These are phyloP conservation scores for Ips nitidus DNA, from an alignment of 1,140 invertebrate genomes.

Conservation along the genomic window DNA sequence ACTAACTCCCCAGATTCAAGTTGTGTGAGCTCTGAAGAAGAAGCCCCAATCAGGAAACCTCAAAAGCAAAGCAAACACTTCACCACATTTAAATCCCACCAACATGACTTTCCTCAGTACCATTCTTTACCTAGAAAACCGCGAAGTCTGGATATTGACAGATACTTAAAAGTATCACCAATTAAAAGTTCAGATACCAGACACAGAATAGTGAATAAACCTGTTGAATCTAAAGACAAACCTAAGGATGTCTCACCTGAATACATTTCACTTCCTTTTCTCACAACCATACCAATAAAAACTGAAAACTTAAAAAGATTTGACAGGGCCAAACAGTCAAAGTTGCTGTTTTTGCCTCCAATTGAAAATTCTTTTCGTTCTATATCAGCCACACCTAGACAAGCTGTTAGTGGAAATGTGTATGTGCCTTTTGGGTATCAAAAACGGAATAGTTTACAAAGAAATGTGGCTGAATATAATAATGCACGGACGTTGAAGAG, in stretches of 20 bases:
- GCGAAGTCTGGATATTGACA: constrained; percentile 31
- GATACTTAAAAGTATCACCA: constrained; percentile 29
- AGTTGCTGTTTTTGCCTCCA: constrained; percentile 38
- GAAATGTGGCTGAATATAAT: background rate
- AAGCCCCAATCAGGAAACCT: constrained; percentile 27
- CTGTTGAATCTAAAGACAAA: constrained; percentile 5
- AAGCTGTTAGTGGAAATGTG: constrained; percentile 25
- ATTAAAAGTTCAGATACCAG: constrained; percentile 26
- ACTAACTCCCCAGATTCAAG: constrained; percentile 18
- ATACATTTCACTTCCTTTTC: constrained; percentile 35
- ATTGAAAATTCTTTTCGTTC: constrained; percentile 39
- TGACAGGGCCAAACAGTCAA: constrained; percentile 11
- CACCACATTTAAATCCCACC: constrained; percentile 4
- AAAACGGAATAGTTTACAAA: background rate
- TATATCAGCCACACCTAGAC: constrained; percentile 40
- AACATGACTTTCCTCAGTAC: background rate
- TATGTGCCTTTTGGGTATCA: constrained; percentile 6
- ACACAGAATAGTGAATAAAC: background rate
- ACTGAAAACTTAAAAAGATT: background rate
- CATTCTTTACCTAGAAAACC: constrained; percentile 17
- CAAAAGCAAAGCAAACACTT: background rate
- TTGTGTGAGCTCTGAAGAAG: constrained; percentile 8
- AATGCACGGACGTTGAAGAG: constrained; percentile 11
- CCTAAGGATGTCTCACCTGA: constrained; percentile 21
- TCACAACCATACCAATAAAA: constrained; percentile 15